These are phyloP conservation scores for Parnassius glacialis DNA, from an alignment of 2,888 invertebrate genomes.

Conservation along the genomic window DNA sequence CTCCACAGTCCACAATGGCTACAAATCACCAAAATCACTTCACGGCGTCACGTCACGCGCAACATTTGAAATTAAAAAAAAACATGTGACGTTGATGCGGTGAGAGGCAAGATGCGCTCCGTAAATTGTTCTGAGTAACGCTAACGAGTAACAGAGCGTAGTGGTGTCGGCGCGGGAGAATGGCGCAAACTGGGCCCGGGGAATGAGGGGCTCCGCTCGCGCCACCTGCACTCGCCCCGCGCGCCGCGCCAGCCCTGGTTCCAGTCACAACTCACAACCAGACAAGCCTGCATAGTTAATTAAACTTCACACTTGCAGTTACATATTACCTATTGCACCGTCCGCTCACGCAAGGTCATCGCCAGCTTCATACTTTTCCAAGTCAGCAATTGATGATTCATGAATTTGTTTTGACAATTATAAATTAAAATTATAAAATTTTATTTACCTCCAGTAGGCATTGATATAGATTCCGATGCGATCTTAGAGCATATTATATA, in stretches of 20 bases:
- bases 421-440: neutral
- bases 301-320: constrained; percentile 57
- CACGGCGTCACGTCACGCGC: constrained; percentile 65
- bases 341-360: constrained; percentile 71
- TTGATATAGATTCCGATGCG: neutral
- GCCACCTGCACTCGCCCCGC: constrained; percentile 31
- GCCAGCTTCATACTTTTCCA: constrained; percentile 41
- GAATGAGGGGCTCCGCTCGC: constrained; percentile 45
- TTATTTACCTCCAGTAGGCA: neutral
- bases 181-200: constrained; percentile 35
- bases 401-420: neutral
- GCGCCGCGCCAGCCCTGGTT: constrained; percentile 39
- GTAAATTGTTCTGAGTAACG: constrained; percentile 63
- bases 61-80: constrained; percentile 55
- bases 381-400: neutral
- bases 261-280: constrained; percentile 47
- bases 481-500: neutral
- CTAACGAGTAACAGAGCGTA: constrained; percentile 62
- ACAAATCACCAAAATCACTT: constrained; percentile 77
- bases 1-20: constrained; percentile 59
- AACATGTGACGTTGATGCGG: constrained; percentile 67
- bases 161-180: constrained; percentile 71
- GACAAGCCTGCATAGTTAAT: constrained; percentile 76
- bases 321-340: constrained; percentile 52
- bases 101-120: constrained; percentile 76